Conservation (phyloP, 2,888 invertebrate species). For the Archips xylosteana region DNA sequence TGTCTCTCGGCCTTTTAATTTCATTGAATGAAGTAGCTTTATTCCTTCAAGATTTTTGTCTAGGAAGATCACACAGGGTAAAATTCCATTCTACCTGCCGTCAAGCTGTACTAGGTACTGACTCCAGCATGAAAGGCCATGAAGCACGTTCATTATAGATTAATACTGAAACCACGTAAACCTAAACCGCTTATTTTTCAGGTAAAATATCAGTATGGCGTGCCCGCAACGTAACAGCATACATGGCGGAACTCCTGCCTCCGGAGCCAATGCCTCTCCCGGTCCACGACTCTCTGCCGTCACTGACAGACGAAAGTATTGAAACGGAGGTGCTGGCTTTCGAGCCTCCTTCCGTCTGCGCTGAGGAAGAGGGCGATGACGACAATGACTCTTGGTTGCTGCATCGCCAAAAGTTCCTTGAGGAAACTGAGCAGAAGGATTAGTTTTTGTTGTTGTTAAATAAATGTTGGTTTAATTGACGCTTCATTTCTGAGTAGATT, state of each 20-base stretch:
- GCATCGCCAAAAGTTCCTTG: constrained; percentile 75
- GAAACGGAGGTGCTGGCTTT: constrained; percentile 76
- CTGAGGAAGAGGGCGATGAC: constrained; percentile 74
- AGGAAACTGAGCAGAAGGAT: constrained; percentile 66
- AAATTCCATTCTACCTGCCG: too few species aligned
- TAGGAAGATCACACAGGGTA: too few species aligned
- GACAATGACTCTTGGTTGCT: constrained; percentile 77
- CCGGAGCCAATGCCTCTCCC: constrained; percentile 89
- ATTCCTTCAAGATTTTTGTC: too few species aligned
- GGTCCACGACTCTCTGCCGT: constrained; percentile 87
- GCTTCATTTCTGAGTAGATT: background rate
- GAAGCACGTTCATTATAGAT: too few species aligned
- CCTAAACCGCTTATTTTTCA: constrained; percentile 38
- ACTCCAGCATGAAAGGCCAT: too few species aligned
- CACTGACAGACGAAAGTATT: constrained; percentile 72
- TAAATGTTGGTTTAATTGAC: background rate
- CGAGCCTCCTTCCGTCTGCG: constrained; percentile 62
- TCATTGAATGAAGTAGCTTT: too few species aligned
- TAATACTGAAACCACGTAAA: background rate
- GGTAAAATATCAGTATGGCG: constrained; percentile 88
- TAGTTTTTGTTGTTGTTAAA: constrained; percentile 28
- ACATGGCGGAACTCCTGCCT: constrained; percentile 89
- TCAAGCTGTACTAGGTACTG: too few species aligned
- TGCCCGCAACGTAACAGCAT: constrained; percentile 88
- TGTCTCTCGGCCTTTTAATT: too few species aligned